Evolutionary conservation across 2,797 vertebrate species (phyloP).

Genomic region (Miichthys miiuy): DNA sequence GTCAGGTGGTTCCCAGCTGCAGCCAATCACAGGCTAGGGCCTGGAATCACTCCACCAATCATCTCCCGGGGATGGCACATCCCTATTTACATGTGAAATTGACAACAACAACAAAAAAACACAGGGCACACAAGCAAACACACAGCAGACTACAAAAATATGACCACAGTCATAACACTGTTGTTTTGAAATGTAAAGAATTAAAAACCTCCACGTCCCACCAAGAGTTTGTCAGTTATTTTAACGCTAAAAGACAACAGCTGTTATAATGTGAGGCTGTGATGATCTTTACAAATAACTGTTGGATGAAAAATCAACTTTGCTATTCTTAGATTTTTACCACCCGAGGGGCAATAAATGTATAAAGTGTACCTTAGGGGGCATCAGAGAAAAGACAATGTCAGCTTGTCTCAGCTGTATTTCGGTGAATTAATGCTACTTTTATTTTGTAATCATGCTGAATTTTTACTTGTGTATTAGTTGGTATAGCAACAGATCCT

Average conservation of each 20-base stretch:
- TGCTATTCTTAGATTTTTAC: neutral
- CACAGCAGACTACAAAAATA: too few relatives aligned
- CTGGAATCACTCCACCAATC: too few relatives aligned
- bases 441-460: too few relatives aligned
- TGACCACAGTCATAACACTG: neutral
- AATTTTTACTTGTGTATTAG: too few relatives aligned
- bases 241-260: neutral
- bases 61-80: too few relatives aligned
- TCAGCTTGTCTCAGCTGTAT: neutral
- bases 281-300: neutral
- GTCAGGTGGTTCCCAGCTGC: too few relatives aligned
- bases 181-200: slow-evolving; percentile 34
- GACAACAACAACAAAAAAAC: too few relatives aligned
- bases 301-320: neutral
- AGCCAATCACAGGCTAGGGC: too few relatives aligned
- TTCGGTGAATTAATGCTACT: neutral
- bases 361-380: neutral
- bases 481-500: too few relatives aligned
- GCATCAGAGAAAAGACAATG: neutral
- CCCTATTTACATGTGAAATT: too few relatives aligned
- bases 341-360: neutral
- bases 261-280: neutral
- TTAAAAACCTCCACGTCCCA: slow-evolving; percentile 1
- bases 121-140: too few relatives aligned
- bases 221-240: slow-evolving; percentile 20